A percentile compares a stretch with the other conserved stretches of the same genome.
phyloP scores from a whole-genome alignment of 2,113 vertebrate genomes.

The Pungitius pungitius region DNA sequence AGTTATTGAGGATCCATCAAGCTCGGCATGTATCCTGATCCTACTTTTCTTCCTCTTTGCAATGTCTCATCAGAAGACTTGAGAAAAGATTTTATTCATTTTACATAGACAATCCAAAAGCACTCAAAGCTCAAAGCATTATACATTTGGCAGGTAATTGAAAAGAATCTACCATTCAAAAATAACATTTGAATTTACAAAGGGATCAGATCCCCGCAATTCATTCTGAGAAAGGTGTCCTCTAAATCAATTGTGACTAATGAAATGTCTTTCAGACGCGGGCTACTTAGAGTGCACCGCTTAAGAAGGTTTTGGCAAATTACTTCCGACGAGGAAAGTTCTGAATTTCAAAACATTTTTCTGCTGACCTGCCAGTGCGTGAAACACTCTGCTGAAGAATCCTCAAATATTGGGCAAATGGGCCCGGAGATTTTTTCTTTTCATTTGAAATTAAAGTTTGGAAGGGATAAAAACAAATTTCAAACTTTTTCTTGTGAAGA shows the following conservation, averaged over 20 bases:
- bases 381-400: neutral
- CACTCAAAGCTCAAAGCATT: too few species aligned
- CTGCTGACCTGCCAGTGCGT: neutral
- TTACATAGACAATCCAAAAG: too few species aligned
- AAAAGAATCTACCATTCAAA: neutral
- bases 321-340: neutral
- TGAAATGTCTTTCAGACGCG: neutral
- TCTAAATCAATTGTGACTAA: conserved; percentile 5
- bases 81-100: too few species aligned
- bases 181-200: neutral
- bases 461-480: neutral
- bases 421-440: neutral
- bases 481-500: neutral
- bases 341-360: neutral
- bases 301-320: neutral
- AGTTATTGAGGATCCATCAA: neutral
- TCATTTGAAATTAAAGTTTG: neutral
- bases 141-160: neutral
- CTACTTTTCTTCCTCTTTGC: neutral
- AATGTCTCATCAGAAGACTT: too few species aligned
- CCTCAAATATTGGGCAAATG: neutral
- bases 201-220: neutral
- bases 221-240: neutral
- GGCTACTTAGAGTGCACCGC: neutral
- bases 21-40: neutral